A percentile compares a stretch with the other conserved stretches of the same genome.
Evolutionary conservation across 2,113 vertebrate genomes (phyloP).

Genomic region (Suricata suricatta): DNA sequence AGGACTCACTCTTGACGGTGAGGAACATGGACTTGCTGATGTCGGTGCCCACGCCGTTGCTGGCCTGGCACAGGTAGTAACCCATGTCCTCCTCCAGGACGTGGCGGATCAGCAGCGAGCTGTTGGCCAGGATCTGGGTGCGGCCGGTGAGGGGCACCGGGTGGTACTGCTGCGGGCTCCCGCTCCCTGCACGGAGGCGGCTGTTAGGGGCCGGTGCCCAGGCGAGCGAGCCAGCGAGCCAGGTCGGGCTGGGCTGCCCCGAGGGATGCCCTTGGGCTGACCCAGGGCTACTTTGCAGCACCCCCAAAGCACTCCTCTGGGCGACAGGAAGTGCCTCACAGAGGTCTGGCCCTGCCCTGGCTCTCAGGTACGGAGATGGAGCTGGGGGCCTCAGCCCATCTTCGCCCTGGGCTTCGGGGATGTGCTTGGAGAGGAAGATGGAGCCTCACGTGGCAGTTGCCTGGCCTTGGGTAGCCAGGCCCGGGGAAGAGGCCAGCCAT

Average conservation of each 20-base stretch:
- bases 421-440: not conserved
- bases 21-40: conserved; percentile 99
- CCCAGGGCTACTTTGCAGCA: not conserved
- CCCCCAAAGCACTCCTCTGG: not conserved
- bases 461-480: not conserved
- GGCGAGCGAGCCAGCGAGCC: accelerated
- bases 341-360: not conserved
- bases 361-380: not conserved
- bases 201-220: not conserved
- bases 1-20: conserved; percentile 96
- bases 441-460: not conserved
- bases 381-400: not conserved
- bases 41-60: conserved; percentile 98
- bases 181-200: conserved; percentile 87
- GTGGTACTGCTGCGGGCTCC: conserved; percentile 98
- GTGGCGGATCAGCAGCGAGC: conserved; percentile 96
- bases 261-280: not conserved
- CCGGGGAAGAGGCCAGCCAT: not conserved
- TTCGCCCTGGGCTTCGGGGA: not conserved
- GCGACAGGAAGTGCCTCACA: not conserved
- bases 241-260: not conserved
- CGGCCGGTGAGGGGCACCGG: conserved; percentile 96
- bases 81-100: conserved; percentile 98
- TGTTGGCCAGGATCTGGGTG: conserved; percentile 98
- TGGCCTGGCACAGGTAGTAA: conserved; percentile 99